Evolutionary conservation across 2,797 vertebrate species (phyloP).

Genomic region (Sebastes cheni): DNA sequence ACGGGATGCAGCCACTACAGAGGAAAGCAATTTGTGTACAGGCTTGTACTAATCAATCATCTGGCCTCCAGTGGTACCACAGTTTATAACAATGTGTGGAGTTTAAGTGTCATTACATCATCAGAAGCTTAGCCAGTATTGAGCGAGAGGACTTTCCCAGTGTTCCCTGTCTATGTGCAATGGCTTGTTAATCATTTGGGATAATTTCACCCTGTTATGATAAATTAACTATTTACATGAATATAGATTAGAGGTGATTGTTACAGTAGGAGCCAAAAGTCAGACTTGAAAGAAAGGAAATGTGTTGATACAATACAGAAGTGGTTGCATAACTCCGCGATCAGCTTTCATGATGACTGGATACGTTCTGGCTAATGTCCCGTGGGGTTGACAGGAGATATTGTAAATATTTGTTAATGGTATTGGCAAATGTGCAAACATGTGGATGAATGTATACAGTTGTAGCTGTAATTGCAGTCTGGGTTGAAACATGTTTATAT

Average conservation of each 20-base stretch:
- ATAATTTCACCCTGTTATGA: background rate
- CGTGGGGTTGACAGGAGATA: background rate
- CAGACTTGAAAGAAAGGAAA: background rate
- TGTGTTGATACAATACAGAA: background rate
- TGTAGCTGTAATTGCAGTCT: background rate
- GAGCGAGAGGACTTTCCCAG: background rate
- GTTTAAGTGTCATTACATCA: conserved; percentile 3
- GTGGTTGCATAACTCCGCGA: background rate
- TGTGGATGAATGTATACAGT: background rate
- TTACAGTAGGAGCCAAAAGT: background rate
- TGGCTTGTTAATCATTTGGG: background rate
- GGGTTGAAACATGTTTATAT: background rate
- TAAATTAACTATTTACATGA: background rate
- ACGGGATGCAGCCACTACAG: background rate
- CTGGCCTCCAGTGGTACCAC: background rate
- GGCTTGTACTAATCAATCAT: background rate
- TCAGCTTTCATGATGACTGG: conserved; percentile 2
- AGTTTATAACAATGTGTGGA: background rate
- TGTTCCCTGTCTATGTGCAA: background rate
- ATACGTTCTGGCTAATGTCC: background rate
- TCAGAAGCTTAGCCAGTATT: background rate
- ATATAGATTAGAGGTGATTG: background rate
- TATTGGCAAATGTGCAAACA: background rate
- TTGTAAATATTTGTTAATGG: conserved; percentile 35
- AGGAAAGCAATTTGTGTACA: background rate